Conservation (phyloP, 1,140 invertebrate species). For the Hylaeus anthracinus region DNA sequence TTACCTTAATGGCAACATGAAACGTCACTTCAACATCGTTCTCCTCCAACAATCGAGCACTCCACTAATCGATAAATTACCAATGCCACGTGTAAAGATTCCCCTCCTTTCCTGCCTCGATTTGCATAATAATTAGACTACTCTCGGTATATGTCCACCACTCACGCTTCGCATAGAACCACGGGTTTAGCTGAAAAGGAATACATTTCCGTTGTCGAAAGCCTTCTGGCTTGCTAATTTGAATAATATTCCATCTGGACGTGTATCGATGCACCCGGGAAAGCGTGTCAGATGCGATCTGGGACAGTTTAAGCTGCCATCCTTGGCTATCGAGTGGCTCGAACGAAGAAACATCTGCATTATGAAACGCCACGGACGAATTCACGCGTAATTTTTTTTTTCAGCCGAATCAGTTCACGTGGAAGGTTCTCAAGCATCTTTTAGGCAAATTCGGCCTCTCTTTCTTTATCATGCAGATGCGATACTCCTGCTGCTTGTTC, state of each 20-base stretch:
- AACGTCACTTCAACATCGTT: too few species aligned
- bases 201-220: not conserved
- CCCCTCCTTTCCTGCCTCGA: not conserved
- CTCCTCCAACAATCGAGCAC: too few species aligned
- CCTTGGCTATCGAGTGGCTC: not conserved
- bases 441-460: not conserved
- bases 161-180: not conserved
- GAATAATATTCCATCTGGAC: constrained; percentile 14
- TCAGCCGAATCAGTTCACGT: not conserved
- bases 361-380: not conserved
- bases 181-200: not conserved
- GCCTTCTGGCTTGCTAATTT: not conserved
- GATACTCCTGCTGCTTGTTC: not conserved
- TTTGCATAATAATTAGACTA: not conserved
- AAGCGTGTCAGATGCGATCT: not conserved
- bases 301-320: not conserved
- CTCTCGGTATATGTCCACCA: not conserved
- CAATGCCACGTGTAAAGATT: too few species aligned
- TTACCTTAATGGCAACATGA: too few species aligned
- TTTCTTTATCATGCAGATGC: constrained; percentile 27
- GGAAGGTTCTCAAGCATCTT: constrained; percentile 5
- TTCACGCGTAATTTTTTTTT: constrained; percentile 6
- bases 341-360: constrained; percentile 8
- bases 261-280: not conserved
- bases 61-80: not conserved